phyloP scores from a whole-genome alignment of 2,797 vertebrate species.

The Pangasius krempfi region DNA sequence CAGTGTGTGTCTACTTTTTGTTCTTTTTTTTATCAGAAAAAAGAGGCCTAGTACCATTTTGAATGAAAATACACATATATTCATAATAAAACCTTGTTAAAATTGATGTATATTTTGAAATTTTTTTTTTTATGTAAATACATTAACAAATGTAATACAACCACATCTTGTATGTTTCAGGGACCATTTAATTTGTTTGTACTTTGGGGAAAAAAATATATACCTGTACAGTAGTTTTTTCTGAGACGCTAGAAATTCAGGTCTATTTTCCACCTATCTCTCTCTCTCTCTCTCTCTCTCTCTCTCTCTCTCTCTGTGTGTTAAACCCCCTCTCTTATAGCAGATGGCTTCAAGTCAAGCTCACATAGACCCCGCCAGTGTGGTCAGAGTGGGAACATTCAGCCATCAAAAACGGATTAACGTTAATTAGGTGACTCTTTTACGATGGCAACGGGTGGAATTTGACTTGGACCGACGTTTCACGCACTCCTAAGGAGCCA shows the following conservation, averaged over 20 bases:
- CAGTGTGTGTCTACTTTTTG: neutral
- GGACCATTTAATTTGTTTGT: neutral
- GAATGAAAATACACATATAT: neutral
- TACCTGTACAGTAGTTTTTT: too few species aligned
- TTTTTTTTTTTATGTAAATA: neutral
- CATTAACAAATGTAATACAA: neutral
- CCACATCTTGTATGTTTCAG: neutral
- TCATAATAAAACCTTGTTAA: neutral
- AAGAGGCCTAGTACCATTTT: neutral
- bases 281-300: neutral
- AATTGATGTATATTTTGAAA: too few species aligned
- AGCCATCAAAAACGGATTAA: conserved; percentile 63
- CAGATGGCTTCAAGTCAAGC: conserved; percentile 52
- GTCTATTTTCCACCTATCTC: neutral
- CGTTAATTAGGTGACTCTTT: conserved; percentile 60
- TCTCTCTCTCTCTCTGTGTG: neutral
- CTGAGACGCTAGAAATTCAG: neutral
- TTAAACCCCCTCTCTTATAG: neutral
- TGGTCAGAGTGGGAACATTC: conserved; percentile 59
- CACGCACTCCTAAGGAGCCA: conserved; percentile 50
- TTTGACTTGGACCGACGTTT: conserved; percentile 56
- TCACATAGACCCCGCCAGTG: conserved; percentile 50
- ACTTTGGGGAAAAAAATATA: too few species aligned
- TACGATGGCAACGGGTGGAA: conserved; percentile 57
- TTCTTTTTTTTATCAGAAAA: neutral